phyloP scores from a whole-genome alignment of 2,113 vertebrate species.

The Melanerpes formicivorus region DNA sequence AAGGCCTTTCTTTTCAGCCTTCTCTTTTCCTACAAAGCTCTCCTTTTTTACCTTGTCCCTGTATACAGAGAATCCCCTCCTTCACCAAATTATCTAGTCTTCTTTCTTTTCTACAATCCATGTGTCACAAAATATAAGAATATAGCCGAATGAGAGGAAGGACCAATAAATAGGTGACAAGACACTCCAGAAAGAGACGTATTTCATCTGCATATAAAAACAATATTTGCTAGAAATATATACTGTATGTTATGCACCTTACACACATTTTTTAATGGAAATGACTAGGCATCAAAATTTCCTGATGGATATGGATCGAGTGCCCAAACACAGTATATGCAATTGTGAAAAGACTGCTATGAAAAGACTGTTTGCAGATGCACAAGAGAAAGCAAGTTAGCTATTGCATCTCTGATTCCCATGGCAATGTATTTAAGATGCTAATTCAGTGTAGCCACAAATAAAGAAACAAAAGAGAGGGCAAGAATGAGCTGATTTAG shows the following conservation, averaged over 20 bases:
- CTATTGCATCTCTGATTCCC: slow-evolving; percentile 44
- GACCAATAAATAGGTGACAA: not conserved
- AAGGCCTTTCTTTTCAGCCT: not conserved
- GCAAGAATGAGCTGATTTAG: slow-evolving; percentile 55
- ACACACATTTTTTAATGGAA: not conserved
- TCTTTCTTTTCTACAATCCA: not conserved
- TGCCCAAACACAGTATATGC: not conserved
- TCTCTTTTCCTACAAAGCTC: not conserved
- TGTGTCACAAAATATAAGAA: not conserved
- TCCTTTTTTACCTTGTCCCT: not conserved
- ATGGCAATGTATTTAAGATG: slow-evolving; percentile 62
- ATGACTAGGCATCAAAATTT: not conserved
- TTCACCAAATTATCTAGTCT: not conserved
- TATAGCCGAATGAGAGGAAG: not conserved
- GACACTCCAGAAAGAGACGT: not conserved
- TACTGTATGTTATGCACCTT: not conserved
- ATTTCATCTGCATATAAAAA: not conserved
- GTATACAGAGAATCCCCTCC: not conserved
- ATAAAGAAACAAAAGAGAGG: slow-evolving; percentile 46
- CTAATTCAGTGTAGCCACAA: slow-evolving; percentile 55
- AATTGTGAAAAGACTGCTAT: slow-evolving; percentile 28
- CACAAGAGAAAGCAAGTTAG: slow-evolving; percentile 38
- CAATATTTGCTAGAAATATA: not conserved
- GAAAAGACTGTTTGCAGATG: slow-evolving; percentile 37
- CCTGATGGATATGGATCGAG: slow-evolving; percentile 3